phyloP scores from a whole-genome alignment of 2,888 invertebrate genomes.

The Corythucha ciliata region DNA sequence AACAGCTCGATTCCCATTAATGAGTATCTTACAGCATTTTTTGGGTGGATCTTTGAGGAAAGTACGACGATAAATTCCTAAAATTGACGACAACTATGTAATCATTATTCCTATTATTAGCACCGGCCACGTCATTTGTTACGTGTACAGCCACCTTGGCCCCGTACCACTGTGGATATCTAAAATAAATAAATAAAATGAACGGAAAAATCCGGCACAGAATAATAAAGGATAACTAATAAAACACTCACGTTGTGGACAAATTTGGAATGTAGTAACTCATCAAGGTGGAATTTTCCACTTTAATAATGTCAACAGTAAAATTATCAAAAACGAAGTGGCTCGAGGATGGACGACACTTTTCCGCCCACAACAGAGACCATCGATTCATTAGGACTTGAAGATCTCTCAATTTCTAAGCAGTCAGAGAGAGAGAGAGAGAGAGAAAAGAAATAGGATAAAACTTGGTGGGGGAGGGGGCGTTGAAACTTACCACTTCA shows the following conservation, averaged over 20 bases:
- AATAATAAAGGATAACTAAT: neutral
- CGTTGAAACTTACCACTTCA: conserved; percentile 63
- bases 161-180: conserved; percentile 44
- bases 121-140: conserved; percentile 29
- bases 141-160: conserved; percentile 42
- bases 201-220: neutral
- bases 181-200: conserved; percentile 31
- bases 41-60: conserved; percentile 43
- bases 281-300: conserved; percentile 19
- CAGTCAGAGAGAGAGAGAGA: neutral
- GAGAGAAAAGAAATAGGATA: neutral
- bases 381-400: conserved; percentile 42
- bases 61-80: conserved; percentile 52
- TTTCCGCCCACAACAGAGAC: conserved; percentile 42
- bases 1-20: too few relatives aligned
- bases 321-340: conserved; percentile 27
- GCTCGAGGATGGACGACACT: conserved; percentile 36
- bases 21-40: conserved; percentile 23
- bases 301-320: conserved; percentile 28
- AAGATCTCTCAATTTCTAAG: conserved; percentile 42
- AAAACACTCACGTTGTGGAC: conserved; percentile 16
- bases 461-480: neutral
- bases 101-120: conserved; percentile 34
- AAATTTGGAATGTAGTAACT: conserved; percentile 26
- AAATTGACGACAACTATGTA: conserved; percentile 49